Percentiles rank a stretch among this genome's conserved stretches.
Conservation (phyloP, 2,888 invertebrate genomes). For the Drosophila anomalipes region DNA sequence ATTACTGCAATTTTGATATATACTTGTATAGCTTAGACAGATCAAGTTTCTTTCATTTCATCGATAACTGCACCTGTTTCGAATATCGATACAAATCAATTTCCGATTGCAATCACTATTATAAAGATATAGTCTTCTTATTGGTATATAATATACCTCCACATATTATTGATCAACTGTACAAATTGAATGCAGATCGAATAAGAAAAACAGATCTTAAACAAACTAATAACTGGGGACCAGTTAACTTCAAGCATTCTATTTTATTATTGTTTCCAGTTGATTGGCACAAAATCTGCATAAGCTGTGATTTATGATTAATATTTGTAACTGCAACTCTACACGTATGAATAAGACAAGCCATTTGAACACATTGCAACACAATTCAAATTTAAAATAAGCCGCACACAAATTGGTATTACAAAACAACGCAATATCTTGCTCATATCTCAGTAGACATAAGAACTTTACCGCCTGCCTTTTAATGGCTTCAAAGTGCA, state of each 20-base stretch:
- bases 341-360: background rate
- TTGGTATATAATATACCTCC: background rate
- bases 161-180: background rate
- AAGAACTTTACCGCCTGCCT: slow-evolving; percentile 28
- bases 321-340: background rate
- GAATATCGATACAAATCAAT: background rate
- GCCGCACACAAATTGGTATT: slow-evolving; percentile 29
- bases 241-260: too few relatives aligned
- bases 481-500: slow-evolving; percentile 5
- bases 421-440: slow-evolving; percentile 28
- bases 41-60: background rate
- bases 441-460: slow-evolving; percentile 20
- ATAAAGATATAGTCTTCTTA: background rate
- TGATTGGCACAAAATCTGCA: too few relatives aligned
- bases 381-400: slow-evolving; percentile 4
- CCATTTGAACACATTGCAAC: slow-evolving; percentile 14
- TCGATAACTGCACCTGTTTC: background rate
- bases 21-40: background rate
- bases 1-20: background rate
- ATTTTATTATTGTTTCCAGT: background rate
- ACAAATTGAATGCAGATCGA: background rate
- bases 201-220: background rate
- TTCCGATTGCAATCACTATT: background rate
- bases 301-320: background rate
- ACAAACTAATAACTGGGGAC: background rate